Evolutionary conservation across 2,888 invertebrate genomes (phyloP), one percentile per base, ranked within the genome.

Genomic region (Calephelis perditalis): DNA sequence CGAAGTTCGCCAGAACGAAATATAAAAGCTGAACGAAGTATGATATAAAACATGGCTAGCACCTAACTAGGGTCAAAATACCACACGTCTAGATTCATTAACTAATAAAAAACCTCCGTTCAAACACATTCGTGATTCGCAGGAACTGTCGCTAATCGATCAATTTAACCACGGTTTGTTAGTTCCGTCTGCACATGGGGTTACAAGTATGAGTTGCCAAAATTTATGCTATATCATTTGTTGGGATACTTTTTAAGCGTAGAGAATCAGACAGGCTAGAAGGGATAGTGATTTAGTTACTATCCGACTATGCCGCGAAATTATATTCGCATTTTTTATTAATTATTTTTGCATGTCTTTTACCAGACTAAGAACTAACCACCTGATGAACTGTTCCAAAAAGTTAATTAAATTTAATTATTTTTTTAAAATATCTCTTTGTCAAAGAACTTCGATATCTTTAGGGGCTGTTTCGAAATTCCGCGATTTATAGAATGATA

Each of bases 111-210:
- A 61, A 61, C 57, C 57, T 59, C 46, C 46, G 45, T 43, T n/a
- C 35, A 26, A 26, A 46, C 47, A 49, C 67, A 49, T 71, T 72
- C 70, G 69, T 86, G 86, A 87, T 81, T 83, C 78, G 86, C 86
- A 77, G 69, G 76, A 83, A 82, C 70, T 75, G 71, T 70, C 65
- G 68, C 77, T 82, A 85, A 88, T 88, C 86, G 84, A 89, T 88
- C 86, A 86, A 83, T 81, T 88, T 84, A 82, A 76, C 75, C 80
- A 88, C 76, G 88, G 86, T 82, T 88, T 79, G 88, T 88, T 89
- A 87, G 79, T 75, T 77, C 70, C 80, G 76, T 73, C 63, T 63
- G 64, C 72, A 60, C 69, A 68, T 70, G 72, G 73, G 75, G 72
- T 71, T 71, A 68, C 73, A 77, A 74, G 65, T 58, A 65, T 82